A percentile compares a stretch with the other conserved stretches of the same genome.
Evolutionary conservation across 2,888 invertebrate species (phyloP).

Genomic region (Cynaeus angustus): DNA sequence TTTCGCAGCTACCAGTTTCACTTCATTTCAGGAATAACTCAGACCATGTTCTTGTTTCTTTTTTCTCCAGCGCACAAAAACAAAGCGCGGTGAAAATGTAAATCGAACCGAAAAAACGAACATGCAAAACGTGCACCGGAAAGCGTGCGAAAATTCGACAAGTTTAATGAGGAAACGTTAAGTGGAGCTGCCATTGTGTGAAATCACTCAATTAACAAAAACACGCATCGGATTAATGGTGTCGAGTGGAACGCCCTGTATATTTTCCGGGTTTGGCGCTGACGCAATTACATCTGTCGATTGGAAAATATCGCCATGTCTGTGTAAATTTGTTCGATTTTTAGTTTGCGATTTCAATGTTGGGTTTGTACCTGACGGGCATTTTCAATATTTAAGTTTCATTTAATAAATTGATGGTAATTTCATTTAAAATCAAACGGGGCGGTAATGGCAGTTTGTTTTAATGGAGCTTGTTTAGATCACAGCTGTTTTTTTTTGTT

Average conservation of each 20-base stretch:
- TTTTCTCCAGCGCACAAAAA: constrained; percentile 26
- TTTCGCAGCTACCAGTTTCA: constrained; percentile 65
- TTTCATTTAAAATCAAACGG: background rate
- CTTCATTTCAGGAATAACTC: constrained; percentile 64
- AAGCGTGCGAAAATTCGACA: constrained; percentile 13
- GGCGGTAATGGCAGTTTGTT: background rate
- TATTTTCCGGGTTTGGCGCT: constrained; percentile 4
- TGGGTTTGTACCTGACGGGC: background rate
- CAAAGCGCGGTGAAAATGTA: constrained; percentile 23
- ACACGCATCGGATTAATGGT: constrained; percentile 27
- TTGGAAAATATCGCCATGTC: constrained; percentile 2
- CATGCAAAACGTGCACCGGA: background rate
- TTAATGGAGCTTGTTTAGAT: background rate
- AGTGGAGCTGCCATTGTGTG: constrained; percentile 20
- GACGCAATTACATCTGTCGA: constrained; percentile 2
- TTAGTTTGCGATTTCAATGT: background rate
- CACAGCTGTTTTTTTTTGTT: no score
- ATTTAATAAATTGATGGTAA: constrained; percentile 11
- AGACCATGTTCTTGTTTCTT: constrained; percentile 28
- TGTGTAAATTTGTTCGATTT: background rate
- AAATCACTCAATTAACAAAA: constrained; percentile 32
- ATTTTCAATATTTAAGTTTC: constrained; percentile 15
- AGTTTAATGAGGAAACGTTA: constrained; percentile 6
- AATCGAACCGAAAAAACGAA: constrained; percentile 6
- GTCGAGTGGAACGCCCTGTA: constrained; percentile 8